A percentile compares a stretch with the other conserved stretches of the same genome.
These are phyloP conservation scores for Pogonocherus hispidulus DNA, from an alignment of 2,888 invertebrate species.

Conservation along the genomic window DNA sequence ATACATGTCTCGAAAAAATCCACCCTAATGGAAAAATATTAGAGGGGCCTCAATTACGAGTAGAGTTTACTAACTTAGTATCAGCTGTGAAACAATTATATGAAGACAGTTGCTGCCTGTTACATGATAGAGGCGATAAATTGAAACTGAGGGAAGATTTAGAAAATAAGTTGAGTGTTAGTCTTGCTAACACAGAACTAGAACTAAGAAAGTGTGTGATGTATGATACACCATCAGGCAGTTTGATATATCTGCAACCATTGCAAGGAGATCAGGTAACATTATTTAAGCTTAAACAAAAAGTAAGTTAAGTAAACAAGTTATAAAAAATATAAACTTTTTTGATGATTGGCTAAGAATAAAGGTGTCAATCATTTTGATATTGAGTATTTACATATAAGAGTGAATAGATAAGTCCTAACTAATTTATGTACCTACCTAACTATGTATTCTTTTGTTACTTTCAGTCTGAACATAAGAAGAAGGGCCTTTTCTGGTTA, in stretches of 20 bases:
- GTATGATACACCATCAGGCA: constrained; percentile 72
- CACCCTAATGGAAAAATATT: constrained; percentile 87
- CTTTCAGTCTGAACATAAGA: constrained; percentile 69
- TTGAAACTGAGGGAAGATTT: constrained; percentile 77
- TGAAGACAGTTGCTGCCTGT: constrained; percentile 79
- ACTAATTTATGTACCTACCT: too few relatives aligned
- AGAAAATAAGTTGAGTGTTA: constrained; percentile 77
- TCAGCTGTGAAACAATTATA: constrained; percentile 76
- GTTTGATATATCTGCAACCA: constrained; percentile 73
- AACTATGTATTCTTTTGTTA: constrained; percentile 8
- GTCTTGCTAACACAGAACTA: constrained; percentile 79
- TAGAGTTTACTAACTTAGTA: constrained; percentile 84
- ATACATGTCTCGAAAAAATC: constrained; percentile 79
- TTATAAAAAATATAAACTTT: neutral
- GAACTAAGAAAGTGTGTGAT: constrained; percentile 80
- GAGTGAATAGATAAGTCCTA: neutral
- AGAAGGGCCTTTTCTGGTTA: constrained; percentile 79
- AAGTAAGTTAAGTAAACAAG: neutral
- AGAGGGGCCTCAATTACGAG: constrained; percentile 79
- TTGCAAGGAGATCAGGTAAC: constrained; percentile 71
- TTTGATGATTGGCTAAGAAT: neutral
- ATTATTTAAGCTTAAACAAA: neutral
- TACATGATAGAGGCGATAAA: constrained; percentile 78
- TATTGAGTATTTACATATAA: too few relatives aligned
- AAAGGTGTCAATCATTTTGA: neutral